Evolutionary conservation across 2,113 vertebrate genomes (phyloP).

Genomic region (Ciconia stormi): DNA sequence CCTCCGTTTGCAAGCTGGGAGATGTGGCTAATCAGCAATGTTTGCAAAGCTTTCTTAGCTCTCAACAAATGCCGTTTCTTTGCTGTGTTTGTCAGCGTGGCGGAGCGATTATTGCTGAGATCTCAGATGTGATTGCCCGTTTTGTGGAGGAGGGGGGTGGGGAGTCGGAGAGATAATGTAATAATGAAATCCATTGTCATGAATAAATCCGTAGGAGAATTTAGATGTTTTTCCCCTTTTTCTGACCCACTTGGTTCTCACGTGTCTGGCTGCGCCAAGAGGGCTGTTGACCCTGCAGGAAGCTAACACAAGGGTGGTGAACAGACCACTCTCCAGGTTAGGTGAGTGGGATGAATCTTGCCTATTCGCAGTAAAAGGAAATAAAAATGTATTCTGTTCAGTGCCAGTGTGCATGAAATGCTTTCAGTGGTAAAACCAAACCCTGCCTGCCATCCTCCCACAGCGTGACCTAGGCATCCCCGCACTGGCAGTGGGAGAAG

Average conservation of each 20-base stretch:
- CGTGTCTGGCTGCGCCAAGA: neutral
- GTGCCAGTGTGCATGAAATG: neutral
- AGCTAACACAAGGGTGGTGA: neutral
- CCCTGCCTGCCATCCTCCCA: neutral
- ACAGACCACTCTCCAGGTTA: neutral
- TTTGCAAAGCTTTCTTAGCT: slow-evolving; percentile 50
- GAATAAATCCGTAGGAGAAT: slow-evolving; percentile 23
- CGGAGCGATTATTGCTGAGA: neutral
- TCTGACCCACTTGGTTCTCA: slow-evolving; percentile 39
- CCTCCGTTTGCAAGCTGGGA: neutral
- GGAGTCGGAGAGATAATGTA: neutral
- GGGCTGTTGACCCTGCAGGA: neutral
- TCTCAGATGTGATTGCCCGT: neutral
- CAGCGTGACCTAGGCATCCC: neutral
- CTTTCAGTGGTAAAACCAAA: neutral
- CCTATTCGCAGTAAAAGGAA: neutral
- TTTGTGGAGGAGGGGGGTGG: slow-evolving; percentile 21
- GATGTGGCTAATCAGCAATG: slow-evolving; percentile 16
- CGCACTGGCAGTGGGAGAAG: neutral
- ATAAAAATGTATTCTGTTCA: neutral
- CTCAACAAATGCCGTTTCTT: neutral
- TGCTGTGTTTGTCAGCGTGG: neutral
- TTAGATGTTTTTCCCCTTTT: slow-evolving; percentile 22
- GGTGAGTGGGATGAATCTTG: neutral
- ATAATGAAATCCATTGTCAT: slow-evolving; percentile 58